Evolutionary conservation across 2,888 invertebrate species (phyloP).

Genomic region (Spatulosminthurus flaviceps): DNA sequence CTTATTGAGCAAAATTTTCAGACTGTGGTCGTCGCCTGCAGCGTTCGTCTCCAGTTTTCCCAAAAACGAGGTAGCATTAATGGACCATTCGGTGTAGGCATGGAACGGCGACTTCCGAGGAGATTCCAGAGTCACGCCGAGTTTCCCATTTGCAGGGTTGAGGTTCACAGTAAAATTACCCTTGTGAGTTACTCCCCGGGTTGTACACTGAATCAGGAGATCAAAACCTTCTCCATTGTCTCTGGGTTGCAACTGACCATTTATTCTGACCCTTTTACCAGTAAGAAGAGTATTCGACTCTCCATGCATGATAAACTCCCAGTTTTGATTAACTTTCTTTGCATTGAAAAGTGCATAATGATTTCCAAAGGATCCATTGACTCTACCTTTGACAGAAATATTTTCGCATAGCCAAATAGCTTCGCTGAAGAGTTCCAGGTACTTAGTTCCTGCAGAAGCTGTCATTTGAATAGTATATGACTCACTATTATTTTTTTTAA

Average conservation of each 20-base stretch:
- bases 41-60: conserved; percentile 47
- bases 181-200: conserved; percentile 54
- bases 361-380: conserved; percentile 39
- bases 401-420: conserved; percentile 20
- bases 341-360: conserved; percentile 43
- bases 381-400: conserved; percentile 37
- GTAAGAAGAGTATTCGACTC: conserved; percentile 56
- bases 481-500: conserved; percentile 45
- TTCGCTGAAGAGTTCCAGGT: conserved; percentile 51
- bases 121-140: conserved; percentile 57
- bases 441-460: conserved; percentile 34
- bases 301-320: conserved; percentile 52
- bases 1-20: conserved; percentile 49
- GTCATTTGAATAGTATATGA: conserved; percentile 47
- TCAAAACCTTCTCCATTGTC: conserved; percentile 41
- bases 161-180: conserved; percentile 32
- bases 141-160: conserved; percentile 43
- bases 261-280: conserved; percentile 54
- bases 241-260: conserved; percentile 33
- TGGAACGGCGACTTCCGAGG: conserved; percentile 56
- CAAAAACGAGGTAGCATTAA: conserved; percentile 10
- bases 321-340: conserved; percentile 22
- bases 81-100: conserved; percentile 51
- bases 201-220: conserved; percentile 56
- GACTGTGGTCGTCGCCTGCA: conserved; percentile 47